These are phyloP conservation scores for Drosophila novamexicana DNA, from an alignment of 1,140 invertebrate genomes.

Conservation along the genomic window DNA sequence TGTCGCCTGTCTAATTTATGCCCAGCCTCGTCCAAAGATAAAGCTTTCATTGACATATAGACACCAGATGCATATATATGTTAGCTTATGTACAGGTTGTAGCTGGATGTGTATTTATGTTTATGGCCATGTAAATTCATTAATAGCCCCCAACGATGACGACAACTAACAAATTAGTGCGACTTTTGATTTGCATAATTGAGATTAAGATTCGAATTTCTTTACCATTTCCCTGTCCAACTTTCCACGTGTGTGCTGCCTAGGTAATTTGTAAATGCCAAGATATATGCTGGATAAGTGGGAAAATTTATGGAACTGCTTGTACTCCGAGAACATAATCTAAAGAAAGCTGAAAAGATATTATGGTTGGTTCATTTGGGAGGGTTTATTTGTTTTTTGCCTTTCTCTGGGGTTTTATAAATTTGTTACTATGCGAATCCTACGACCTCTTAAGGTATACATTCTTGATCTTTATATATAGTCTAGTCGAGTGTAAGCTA, in stretches of 20 bases:
- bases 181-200: conserved; percentile 77
- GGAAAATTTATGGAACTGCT: background rate
- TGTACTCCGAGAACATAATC: background rate
- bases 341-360: background rate
- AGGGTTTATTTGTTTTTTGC: too few relatives aligned
- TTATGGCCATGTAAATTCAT: conserved; percentile 66
- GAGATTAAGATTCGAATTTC: conserved; percentile 50
- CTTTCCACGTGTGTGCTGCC: background rate
- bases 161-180: conserved; percentile 75
- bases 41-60: conserved; percentile 67
- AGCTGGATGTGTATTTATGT: conserved; percentile 37
- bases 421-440: too few relatives aligned
- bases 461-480: too few relatives aligned
- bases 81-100: conserved; percentile 7
- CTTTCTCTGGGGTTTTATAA: too few relatives aligned
- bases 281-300: conserved; percentile 20
- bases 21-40: conserved; percentile 45
- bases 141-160: conserved; percentile 48
- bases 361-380: too few relatives aligned
- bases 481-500: too few relatives aligned
- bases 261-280: conserved; percentile 21
- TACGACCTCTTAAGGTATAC: too few relatives aligned
- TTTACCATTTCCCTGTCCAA: background rate
- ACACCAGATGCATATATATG: conserved; percentile 8
- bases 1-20: conserved; percentile 72